Evolutionary conservation across 1,140 invertebrate genomes (phyloP), one percentile per base, ranked within the genome.

Genomic region (Orius insidiosus): DNA sequence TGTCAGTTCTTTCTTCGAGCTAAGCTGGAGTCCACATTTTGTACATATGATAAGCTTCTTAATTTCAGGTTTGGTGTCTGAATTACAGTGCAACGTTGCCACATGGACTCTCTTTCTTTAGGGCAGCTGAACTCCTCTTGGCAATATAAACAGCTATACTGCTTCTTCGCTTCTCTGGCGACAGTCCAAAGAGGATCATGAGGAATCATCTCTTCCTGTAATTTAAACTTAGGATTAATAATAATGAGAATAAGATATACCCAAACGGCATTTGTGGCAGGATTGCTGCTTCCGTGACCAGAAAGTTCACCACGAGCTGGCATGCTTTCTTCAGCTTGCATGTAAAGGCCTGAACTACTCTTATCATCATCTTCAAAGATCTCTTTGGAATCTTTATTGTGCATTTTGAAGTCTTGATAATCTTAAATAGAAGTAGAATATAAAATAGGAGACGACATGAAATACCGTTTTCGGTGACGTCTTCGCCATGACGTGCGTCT

Each of bases 251-350:
- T 7, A 38, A 10, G 38, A 40, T 15, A 30, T 40, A 43, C 24
- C 24, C 24, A 24, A 24, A 24, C 24, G 3, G 24, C 24, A 24
- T 24, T 24, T 3, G 24, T 24, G 10, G 43, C 77, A 51, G 75
- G 75, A 56, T 75, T 77, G 8, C 79, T 80, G 62, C 80, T 85
- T 51, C 85, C 82, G 58, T 84, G 81, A 19, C 79, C 81, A 4
- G 80, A 84, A 8, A 85, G 65, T 62, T 85, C 82, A 5, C 81
- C 83, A 51, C 78, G 69, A 0, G 83, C 74, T 30, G 83, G 82
- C 80, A 86, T 85, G 43, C 74, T 74, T 59, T 86, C 83, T 56
- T 86, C 81, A 0, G 82, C 75, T 52, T 79, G 72, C 53, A 87
- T 85, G 56, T 85, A 77, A n/a, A 56, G 37, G 2, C 42, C 47